A percentile compares a stretch with the other conserved stretches of the same genome.
Conservation (phyloP, 2,797 vertebrate species). For the Aulostomus chinensis region DNA sequence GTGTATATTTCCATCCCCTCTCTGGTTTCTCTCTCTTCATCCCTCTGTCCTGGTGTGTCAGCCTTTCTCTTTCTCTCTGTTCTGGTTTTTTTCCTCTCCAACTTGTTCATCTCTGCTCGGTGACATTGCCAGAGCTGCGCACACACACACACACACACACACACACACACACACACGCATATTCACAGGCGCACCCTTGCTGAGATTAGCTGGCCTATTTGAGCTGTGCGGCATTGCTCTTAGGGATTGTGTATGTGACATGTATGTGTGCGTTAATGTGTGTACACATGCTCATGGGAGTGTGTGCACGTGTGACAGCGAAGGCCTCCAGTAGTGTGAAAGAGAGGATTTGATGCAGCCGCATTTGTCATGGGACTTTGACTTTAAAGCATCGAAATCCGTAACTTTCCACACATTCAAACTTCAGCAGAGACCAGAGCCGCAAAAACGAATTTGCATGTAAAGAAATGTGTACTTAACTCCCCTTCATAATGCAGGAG, state of each 20-base stretch:
- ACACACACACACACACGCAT: slow-evolving; percentile 26
- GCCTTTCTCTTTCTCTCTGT: slow-evolving; percentile 26
- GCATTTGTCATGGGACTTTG: slow-evolving; percentile 65
- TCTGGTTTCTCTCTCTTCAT: slow-evolving; percentile 42
- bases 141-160: slow-evolving; percentile 13
- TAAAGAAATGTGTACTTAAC: no score
- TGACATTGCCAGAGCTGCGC: slow-evolving; percentile 65
- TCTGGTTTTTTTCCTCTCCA: slow-evolving; percentile 45
- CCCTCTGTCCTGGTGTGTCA: slow-evolving; percentile 46
- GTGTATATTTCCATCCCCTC: slow-evolving; percentile 40
- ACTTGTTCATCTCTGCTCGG: slow-evolving; percentile 37
- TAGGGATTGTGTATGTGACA: slow-evolving; percentile 53
- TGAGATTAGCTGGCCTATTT: slow-evolving; percentile 75
- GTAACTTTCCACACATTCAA: slow-evolving; percentile 52
- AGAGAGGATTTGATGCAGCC: slow-evolving; percentile 66
- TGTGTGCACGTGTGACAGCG: slow-evolving; percentile 37
- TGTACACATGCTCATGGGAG: slow-evolving; percentile 8
- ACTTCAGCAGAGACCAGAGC: slow-evolving; percentile 36
- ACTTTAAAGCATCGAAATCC: slow-evolving; percentile 58
- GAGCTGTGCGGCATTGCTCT: slow-evolving; percentile 62
- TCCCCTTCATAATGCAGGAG: no score
- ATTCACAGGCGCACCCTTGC: slow-evolving; percentile 44
- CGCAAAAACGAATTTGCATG: no score
- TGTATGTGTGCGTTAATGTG: slow-evolving; percentile 29
- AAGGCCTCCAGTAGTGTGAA: slow-evolving; percentile 60